phyloP scores from a whole-genome alignment of 2,797 vertebrate genomes.

The Vultur gryphus region DNA sequence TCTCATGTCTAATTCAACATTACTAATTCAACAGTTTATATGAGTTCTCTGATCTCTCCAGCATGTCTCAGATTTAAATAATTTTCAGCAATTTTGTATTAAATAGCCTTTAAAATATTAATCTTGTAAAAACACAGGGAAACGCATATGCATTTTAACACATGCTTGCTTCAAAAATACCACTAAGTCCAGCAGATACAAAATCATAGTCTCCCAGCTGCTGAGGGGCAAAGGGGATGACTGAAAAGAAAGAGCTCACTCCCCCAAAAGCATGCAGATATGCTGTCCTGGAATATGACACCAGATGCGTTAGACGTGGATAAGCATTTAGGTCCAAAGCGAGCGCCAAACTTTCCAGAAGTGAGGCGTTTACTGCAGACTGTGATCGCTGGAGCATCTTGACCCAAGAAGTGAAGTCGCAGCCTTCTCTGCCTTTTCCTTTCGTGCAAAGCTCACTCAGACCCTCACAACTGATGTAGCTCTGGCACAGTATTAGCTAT shows the following conservation, averaged over 20 bases:
- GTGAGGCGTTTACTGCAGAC: neutral
- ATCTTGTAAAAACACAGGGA: constrained; percentile 17
- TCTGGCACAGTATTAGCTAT: neutral
- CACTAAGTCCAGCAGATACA: neutral
- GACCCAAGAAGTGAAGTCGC: neutral
- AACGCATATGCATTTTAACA: neutral
- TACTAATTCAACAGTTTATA: constrained; percentile 14
- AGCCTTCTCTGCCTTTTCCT: neutral
- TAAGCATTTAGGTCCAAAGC: neutral
- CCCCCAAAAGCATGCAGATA: neutral
- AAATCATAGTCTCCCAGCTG: neutral
- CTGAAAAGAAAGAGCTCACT: neutral
- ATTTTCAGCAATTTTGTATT: constrained; percentile 15
- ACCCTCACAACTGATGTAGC: neutral
- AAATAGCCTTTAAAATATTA: constrained; percentile 37
- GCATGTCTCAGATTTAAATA: constrained; percentile 35
- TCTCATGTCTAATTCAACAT: constrained; percentile 32
- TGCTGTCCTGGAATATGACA: neutral
- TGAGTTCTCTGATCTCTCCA: constrained; percentile 32
- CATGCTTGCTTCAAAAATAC: neutral
- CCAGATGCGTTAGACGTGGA: neutral
- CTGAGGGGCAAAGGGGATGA: neutral
- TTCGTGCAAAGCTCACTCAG: neutral
- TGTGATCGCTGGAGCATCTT: neutral
- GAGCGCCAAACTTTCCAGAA: neutral